Evolutionary conservation across 1,140 invertebrate species (phyloP).

Genomic region (Linepithema humile): DNA sequence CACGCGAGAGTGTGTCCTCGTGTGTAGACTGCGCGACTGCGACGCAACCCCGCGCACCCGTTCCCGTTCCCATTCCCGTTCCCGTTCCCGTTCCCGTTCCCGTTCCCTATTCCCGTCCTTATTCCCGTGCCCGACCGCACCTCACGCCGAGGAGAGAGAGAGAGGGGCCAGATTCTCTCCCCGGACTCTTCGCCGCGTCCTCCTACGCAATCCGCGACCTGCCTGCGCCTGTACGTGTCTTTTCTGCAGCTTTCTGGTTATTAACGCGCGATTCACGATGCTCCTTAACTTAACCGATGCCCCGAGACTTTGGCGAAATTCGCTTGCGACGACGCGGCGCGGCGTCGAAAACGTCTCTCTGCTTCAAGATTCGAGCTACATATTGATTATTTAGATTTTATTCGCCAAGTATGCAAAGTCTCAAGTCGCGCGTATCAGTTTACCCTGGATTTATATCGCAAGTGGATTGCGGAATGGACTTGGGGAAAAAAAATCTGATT

Average conservation of each 20-base stretch:
- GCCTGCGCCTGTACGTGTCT: neutral
- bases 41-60: conserved; percentile 53
- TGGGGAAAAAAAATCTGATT: conserved; percentile 5
- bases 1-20: conserved; percentile 70
- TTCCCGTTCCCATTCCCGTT: neutral
- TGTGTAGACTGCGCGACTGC: conserved; percentile 66
- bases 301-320: neutral
- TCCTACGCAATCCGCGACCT: neutral
- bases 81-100: neutral
- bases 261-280: conserved; percentile 57
- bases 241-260: conserved; percentile 49
- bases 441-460: no score
- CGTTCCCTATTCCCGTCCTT: neutral
- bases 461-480: no score
- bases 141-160: neutral
- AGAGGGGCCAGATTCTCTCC: conserved; percentile 50
- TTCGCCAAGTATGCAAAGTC: no score
- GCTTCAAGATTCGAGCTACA: neutral
- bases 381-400: neutral
- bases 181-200: conserved; percentile 38
- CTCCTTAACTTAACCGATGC: neutral
- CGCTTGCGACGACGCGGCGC: neutral
- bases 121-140: conserved; percentile 11
- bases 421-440: no score
- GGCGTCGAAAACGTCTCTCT: neutral